Conservation (phyloP, 2,113 vertebrate species). For the Antigone vipio region DNA sequence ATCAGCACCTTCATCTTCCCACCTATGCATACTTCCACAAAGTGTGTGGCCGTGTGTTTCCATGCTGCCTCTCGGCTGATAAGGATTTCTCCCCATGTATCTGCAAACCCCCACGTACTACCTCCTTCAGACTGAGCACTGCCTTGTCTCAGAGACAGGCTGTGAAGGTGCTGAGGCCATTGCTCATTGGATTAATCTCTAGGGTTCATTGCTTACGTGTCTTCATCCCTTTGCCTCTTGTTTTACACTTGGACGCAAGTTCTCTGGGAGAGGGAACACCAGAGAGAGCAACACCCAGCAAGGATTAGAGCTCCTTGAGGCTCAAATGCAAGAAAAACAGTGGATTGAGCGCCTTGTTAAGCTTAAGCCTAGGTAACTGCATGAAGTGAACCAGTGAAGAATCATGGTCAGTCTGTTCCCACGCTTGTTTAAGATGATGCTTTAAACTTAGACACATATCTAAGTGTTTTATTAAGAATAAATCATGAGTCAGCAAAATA, state of each 20-base stretch:
- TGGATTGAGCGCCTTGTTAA: not conserved
- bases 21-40: not conserved
- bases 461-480: not conserved
- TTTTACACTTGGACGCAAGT: not conserved
- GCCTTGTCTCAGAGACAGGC: not conserved
- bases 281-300: not conserved
- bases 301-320: not conserved
- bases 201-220: not conserved
- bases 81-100: not conserved
- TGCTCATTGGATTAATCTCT: not conserved
- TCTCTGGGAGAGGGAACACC: not conserved
- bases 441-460: not conserved
- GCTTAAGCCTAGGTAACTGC: not conserved
- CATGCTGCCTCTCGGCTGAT: not conserved
- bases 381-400: not conserved
- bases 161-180: not conserved
- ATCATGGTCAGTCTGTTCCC: not conserved
- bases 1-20: not conserved
- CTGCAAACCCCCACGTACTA: not conserved
- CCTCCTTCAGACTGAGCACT: not conserved
- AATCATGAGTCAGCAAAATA: not conserved
- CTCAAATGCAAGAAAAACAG: not conserved
- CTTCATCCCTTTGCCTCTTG: not conserved
- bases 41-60: accelerated
- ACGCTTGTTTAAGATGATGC: not conserved